Evolutionary conservation across 1,140 invertebrate genomes (phyloP), one percentile per base, ranked within the genome.

Genomic region (Rhagoletis zephyria): DNA sequence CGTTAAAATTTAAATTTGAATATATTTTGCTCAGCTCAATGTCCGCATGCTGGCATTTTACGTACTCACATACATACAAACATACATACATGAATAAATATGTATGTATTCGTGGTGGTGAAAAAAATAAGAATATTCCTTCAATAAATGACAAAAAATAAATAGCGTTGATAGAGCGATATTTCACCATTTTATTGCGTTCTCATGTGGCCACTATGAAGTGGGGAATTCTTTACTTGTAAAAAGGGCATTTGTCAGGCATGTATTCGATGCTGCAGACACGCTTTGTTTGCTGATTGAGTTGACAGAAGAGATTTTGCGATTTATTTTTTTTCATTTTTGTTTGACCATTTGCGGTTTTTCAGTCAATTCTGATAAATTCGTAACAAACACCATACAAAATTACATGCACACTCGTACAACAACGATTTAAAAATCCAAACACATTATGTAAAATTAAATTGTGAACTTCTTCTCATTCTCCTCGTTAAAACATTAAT

Each of bases 1-100:
- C 42, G 67, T 74, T 74, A 74, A 74, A 74, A 74, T 48, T 16
- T 74, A 74, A 48, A 74, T 74, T 12, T 12, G 12, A 14, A 45
- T 74, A n/a, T n/a, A 6, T 45, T 16, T 74, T 9, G 30, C 64
- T 2, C 64, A 30, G 30, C 64, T 2, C 64, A 30, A n/a, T 30
- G 30, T 42, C 30, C 64, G 30, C 1, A 67, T 12, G 30, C 30
- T 30, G 3, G 12, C 12, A 40, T 45, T 70, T 3, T 70, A 70
- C 40, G n/a, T 74, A 16, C 30, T 30, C 30, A 30, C 30, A 30
- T 30, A 30, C 30, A 30, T 30, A 30, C 30, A 30, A 30, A 30
- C 30, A 30, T 30, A 30, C 30, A 30, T 30, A 30, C 30, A 30
- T 30, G 30, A 30, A 30, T 30, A 30, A 30, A 30, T 30, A 30